These are phyloP conservation scores for Apodemus agrarius DNA, from an alignment of 2,797 vertebrate species.

Conservation along the genomic window DNA sequence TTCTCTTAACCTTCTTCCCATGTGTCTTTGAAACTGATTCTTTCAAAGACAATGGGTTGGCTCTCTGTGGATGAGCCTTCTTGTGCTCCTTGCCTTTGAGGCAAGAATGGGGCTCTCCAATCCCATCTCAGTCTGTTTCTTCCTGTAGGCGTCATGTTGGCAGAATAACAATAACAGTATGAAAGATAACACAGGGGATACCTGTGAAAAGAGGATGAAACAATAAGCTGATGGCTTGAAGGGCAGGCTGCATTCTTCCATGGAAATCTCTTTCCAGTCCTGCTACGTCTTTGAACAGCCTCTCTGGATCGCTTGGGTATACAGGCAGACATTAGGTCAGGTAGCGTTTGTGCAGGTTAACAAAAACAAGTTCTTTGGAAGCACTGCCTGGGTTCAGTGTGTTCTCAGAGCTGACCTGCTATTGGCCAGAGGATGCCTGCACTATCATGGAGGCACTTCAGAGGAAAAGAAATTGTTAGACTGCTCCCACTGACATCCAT, in stretches of 20 bases:
- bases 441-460: constrained; percentile 67
- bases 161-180: constrained; percentile 21
- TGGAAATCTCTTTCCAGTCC: neutral
- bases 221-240: neutral
- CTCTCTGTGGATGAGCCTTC: neutral
- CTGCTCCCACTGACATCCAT: constrained; percentile 82
- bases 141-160: neutral
- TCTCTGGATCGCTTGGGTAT: neutral
- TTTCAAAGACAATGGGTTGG: neutral
- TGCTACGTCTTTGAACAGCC: constrained; percentile 37
- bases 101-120: neutral
- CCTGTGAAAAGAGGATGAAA: neutral
- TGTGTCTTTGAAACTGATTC: neutral
- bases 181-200: neutral
- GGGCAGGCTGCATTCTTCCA: neutral
- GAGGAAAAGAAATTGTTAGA: constrained; percentile 81
- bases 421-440: constrained; percentile 58
- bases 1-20: neutral
- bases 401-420: constrained; percentile 54
- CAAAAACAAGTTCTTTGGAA: constrained; percentile 74
- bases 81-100: neutral
- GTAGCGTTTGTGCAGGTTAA: constrained; percentile 19
- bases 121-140: constrained; percentile 29
- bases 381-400: neutral
- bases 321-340: neutral